Evolutionary conservation across 2,797 vertebrate genomes (phyloP).

Genomic region (Dicrostonyx torquatus): DNA sequence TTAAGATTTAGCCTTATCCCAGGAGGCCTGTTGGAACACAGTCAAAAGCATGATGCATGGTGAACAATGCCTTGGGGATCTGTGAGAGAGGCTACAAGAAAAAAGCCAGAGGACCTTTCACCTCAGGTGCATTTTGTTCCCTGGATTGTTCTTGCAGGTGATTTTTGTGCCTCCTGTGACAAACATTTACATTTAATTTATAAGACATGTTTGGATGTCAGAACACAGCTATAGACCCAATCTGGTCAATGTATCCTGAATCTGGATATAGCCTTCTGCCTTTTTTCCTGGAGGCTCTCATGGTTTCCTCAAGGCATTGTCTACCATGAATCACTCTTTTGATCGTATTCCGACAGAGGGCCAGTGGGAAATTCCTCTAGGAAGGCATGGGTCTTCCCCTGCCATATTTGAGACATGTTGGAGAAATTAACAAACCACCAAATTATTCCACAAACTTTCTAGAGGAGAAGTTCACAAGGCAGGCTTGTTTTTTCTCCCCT

Average conservation of each 20-base stretch:
- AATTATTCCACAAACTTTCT: background rate
- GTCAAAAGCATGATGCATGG: background rate
- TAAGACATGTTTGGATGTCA: background rate
- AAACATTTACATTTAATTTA: background rate
- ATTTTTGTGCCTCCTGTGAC: background rate
- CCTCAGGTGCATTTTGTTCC: background rate
- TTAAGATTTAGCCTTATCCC: background rate
- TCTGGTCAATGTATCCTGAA: background rate
- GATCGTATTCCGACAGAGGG: background rate
- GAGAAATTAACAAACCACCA: background rate
- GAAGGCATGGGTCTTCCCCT: background rate
- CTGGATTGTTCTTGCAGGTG: background rate
- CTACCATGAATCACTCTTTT: background rate
- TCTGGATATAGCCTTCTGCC: background rate
- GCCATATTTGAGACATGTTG: background rate
- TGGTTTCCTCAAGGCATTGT: background rate
- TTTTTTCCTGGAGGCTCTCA: background rate
- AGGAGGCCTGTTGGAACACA: background rate
- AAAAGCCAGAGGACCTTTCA: background rate
- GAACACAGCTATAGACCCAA: background rate
- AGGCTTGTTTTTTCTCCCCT: background rate
- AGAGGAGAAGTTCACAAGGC: background rate
- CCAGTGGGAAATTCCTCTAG: background rate
- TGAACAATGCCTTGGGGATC: background rate
- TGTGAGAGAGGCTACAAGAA: background rate